phyloP scores from a whole-genome alignment of 1,140 invertebrate genomes.

The Achatina immaculata region DNA sequence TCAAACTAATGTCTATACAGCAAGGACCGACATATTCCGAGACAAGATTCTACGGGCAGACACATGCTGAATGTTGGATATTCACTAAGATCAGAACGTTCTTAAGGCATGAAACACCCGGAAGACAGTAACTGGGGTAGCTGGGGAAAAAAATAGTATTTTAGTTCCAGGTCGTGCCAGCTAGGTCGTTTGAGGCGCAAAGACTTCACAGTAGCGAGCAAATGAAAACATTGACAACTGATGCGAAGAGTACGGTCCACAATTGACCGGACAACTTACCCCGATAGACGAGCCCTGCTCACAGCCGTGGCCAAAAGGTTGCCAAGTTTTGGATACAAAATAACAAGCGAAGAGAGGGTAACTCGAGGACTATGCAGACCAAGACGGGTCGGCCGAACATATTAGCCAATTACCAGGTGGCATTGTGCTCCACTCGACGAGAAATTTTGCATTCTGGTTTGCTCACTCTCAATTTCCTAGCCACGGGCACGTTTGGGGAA shows the following conservation, averaged over 20 bases:
- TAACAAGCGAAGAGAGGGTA: slow-evolving; percentile 7
- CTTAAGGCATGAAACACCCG: no score
- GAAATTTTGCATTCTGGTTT: not conserved
- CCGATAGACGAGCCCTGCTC: not conserved
- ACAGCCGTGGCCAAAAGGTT: not conserved
- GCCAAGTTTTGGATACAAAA: slow-evolving; percentile 37
- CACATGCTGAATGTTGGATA: no score
- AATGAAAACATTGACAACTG: no score
- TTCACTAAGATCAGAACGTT: no score
- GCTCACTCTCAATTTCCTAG: slow-evolving; percentile 25
- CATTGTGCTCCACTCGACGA: not conserved
- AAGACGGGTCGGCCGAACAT: not conserved
- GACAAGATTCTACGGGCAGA: no score
- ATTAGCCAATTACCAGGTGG: slow-evolving; percentile 30
- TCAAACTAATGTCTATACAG: no score
- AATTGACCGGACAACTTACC: not conserved
- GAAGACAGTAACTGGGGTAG: no score
- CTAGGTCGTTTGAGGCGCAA: no score
- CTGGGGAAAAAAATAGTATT: no score
- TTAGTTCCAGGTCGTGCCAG: no score
- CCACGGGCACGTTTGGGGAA: slow-evolving; percentile 15
- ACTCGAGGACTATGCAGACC: not conserved
- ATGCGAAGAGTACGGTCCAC: not conserved
- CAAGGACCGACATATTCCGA: no score
- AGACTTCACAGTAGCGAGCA: no score